These are phyloP conservation scores for Dicentrarchus labrax DNA, from an alignment of 2,113 vertebrate genomes.

Conservation along the genomic window DNA sequence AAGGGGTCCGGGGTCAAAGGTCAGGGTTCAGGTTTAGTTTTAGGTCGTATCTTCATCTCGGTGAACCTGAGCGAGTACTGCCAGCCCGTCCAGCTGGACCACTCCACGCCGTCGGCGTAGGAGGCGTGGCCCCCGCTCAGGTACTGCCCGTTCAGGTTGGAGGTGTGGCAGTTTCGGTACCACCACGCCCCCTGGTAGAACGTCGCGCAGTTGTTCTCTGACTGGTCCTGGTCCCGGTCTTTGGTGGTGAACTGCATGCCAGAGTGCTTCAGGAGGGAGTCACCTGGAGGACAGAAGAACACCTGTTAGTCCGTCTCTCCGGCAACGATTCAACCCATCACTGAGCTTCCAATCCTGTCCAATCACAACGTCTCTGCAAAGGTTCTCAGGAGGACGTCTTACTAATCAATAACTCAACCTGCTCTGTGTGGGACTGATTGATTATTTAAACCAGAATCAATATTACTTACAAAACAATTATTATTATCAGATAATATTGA, in stretches of 20 bases:
- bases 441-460: no score
- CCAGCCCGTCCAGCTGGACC: conserved; percentile 98
- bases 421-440: not conserved
- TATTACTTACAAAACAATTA: no score
- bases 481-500: no score
- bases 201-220: conserved; percentile 95
- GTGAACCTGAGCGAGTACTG: conserved; percentile 96
- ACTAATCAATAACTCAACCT: no score
- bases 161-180: conserved; percentile 98
- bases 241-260: conserved; percentile 97
- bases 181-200: conserved; percentile 98
- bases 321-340: no score
- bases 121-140: conserved; percentile 92
- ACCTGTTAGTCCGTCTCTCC: not conserved
- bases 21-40: conserved; percentile 17
- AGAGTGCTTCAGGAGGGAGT: conserved; percentile 94
- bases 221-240: conserved; percentile 95
- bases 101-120: conserved; percentile 95
- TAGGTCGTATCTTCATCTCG: conserved; percentile 95
- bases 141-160: conserved; percentile 98
- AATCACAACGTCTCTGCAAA: no score
- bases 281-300: conserved; percentile 81
- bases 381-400: no score
- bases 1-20: not conserved
- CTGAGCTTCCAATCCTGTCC: no score